These are phyloP conservation scores for Nomia melanderi DNA, from an alignment of 1,140 invertebrate species.

Conservation along the genomic window DNA sequence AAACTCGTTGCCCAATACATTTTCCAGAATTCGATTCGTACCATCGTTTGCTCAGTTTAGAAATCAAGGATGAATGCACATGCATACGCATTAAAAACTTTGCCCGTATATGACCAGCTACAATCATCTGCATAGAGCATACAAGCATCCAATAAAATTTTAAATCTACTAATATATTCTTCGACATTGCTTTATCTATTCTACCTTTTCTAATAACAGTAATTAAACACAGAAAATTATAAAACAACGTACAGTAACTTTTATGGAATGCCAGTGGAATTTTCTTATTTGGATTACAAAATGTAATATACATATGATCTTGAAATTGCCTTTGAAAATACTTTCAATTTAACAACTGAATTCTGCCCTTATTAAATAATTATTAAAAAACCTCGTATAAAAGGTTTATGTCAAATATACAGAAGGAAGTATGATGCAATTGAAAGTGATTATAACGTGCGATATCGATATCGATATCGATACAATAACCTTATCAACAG, in stretches of 20 bases:
- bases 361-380: neutral
- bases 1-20: slow-evolving; percentile 21
- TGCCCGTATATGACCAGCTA: slow-evolving; percentile 38
- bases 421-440: slow-evolving; percentile 12
- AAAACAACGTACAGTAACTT: neutral
- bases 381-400: slow-evolving; percentile 38
- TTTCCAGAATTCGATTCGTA: slow-evolving; percentile 53
- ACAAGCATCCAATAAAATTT: slow-evolving; percentile 39
- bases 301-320: neutral
- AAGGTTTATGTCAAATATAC: slow-evolving; percentile 16
- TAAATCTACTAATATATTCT: neutral
- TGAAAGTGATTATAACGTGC: slow-evolving; percentile 29
- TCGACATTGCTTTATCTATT: slow-evolving; percentile 4
- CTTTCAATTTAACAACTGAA: slow-evolving; percentile 26
- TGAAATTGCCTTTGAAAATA: slow-evolving; percentile 2
- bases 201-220: slow-evolving; percentile 39
- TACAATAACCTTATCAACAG: slow-evolving; percentile 30
- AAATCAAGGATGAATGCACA: neutral
- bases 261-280: neutral
- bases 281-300: neutral
- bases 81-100: slow-evolving; percentile 37
- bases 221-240: neutral
- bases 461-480: slow-evolving; percentile 42
- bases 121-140: slow-evolving; percentile 51
- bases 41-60: slow-evolving; percentile 54